Percentiles rank a stretch among this genome's conserved stretches.
Conservation (phyloP, 1,140 invertebrate genomes). For the Pseudomyrmex flavicornis region DNA sequence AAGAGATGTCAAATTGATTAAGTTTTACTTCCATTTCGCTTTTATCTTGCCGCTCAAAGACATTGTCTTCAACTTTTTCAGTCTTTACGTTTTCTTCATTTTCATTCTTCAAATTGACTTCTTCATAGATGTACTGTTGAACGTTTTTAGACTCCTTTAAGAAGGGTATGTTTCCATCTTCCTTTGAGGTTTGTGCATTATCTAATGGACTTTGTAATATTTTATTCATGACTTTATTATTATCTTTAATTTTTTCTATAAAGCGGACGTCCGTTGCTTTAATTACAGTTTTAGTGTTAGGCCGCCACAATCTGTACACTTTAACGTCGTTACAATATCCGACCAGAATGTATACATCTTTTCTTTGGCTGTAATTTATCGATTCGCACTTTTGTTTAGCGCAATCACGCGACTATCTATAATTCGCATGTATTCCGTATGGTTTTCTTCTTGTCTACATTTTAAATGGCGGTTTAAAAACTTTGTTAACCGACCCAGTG, state of each 20-base stretch:
- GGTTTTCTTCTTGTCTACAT: slow-evolving; percentile 42
- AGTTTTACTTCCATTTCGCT: background rate
- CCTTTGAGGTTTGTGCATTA: too few species aligned
- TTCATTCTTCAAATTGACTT: too few species aligned
- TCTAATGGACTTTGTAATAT: too few species aligned
- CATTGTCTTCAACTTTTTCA: too few species aligned
- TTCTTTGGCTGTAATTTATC: slow-evolving; percentile 57
- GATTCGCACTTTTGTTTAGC: too few species aligned
- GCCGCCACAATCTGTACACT: slow-evolving; percentile 36
- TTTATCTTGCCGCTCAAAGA: background rate
- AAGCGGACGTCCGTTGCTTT: background rate
- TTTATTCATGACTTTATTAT: background rate
- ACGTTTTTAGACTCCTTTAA: too few species aligned
- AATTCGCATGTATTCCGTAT: slow-evolving; percentile 64
- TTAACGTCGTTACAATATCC: slow-evolving; percentile 1
- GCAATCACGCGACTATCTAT: slow-evolving; percentile 55
- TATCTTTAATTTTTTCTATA: background rate
- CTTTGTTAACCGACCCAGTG: background rate
- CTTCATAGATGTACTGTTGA: too few species aligned
- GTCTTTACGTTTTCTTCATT: too few species aligned
- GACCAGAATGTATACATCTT: slow-evolving; percentile 25
- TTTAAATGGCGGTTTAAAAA: slow-evolving; percentile 46
- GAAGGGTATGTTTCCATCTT: too few species aligned
- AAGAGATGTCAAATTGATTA: background rate
- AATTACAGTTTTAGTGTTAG: background rate